Evolutionary conservation across 2,888 invertebrate genomes (phyloP).

Genomic region (Cetonia aurata): DNA sequence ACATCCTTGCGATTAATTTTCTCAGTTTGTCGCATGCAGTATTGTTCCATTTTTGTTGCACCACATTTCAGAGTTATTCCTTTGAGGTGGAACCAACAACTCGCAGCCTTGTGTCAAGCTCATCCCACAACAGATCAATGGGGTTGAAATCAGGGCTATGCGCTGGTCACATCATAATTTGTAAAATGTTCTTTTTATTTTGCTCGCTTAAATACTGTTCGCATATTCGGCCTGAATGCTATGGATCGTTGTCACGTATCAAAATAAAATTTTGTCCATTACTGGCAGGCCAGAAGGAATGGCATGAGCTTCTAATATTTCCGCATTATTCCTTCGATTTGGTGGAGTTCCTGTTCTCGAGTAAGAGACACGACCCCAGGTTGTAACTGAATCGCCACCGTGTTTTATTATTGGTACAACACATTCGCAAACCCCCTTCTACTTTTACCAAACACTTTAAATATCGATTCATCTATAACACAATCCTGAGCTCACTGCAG

Average conservation of each 20-base stretch:
- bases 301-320: not conserved
- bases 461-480: too few relatives aligned
- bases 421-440: too few relatives aligned
- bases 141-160: not conserved
- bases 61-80: not conserved
- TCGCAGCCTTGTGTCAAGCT: not conserved
- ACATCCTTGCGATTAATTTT: conserved; percentile 2
- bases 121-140: not conserved
- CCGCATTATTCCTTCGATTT: not conserved
- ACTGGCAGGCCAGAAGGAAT: not conserved
- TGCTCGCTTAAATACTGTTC: conserved; percentile 2
- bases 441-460: too few relatives aligned
- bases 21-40: not conserved
- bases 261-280: not conserved
- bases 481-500: not conserved
- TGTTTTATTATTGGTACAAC: not conserved
- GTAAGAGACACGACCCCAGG: not conserved
- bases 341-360: not conserved
- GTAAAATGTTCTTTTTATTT: not conserved
- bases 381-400: not conserved
- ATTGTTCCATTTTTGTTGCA: conserved; percentile 8
- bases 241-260: not conserved
- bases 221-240: not conserved
- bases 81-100: conserved; percentile 2
- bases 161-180: not conserved